phyloP scores from a whole-genome alignment of 2,888 invertebrate genomes.

The Agrilus biguttatus region DNA sequence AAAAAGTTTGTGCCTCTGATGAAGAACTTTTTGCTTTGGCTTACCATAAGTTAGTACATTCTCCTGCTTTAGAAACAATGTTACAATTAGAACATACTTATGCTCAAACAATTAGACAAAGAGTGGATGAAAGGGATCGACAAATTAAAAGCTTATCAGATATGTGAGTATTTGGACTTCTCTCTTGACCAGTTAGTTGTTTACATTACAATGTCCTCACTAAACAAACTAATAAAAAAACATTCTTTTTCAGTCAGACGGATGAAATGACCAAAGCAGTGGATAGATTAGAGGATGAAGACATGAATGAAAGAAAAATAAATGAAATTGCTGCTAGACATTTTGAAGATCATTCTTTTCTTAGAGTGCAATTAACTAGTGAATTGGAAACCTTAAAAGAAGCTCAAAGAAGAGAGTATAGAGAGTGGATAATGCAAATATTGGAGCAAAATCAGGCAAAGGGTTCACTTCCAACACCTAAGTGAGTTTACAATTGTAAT shows the following conservation, averaged over 20 bases:
- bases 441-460: slow-evolving; percentile 55
- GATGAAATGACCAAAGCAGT: slow-evolving; percentile 82
- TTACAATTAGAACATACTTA: slow-evolving; percentile 78
- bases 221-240: neutral
- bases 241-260: slow-evolving; percentile 46
- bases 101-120: slow-evolving; percentile 63
- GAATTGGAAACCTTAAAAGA: slow-evolving; percentile 73
- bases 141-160: slow-evolving; percentile 56
- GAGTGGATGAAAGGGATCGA: slow-evolving; percentile 56
- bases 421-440: slow-evolving; percentile 77
- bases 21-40: slow-evolving; percentile 77
- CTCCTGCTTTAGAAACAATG: slow-evolving; percentile 68
- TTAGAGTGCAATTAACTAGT: slow-evolving; percentile 75
- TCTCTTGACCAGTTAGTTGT: no score
- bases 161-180: slow-evolving; percentile 28
- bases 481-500: slow-evolving; percentile 25
- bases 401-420: slow-evolving; percentile 73
- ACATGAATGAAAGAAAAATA: slow-evolving; percentile 70
- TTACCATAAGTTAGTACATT: slow-evolving; percentile 56
- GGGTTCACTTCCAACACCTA: slow-evolving; percentile 38
- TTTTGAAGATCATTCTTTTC: slow-evolving; percentile 67
- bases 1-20: slow-evolving; percentile 66
- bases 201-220: no score
- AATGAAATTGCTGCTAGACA: slow-evolving; percentile 70
- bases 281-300: slow-evolving; percentile 59